Conservation (phyloP, 2,888 invertebrate genomes). For the Latrodectus hesperus region DNA sequence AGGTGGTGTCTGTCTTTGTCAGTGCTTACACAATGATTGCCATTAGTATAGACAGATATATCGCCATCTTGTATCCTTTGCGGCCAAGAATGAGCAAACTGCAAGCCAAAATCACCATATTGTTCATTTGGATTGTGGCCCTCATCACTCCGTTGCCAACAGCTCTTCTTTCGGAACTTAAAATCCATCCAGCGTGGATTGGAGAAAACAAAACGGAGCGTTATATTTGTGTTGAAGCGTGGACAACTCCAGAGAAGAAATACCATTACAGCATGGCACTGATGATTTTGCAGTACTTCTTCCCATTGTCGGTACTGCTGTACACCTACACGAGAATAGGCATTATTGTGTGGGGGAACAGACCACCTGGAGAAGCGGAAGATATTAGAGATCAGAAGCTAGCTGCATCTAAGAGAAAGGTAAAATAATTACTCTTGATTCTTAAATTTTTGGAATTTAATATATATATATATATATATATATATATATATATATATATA, state of each 20-base stretch:
- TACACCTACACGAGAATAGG: conserved; percentile 91
- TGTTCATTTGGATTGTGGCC: conserved; percentile 84
- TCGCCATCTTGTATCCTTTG: conserved; percentile 92
- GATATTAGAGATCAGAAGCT: conserved; percentile 86
- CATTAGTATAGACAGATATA: conserved; percentile 91
- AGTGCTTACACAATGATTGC: conserved; percentile 91
- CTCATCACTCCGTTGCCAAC: conserved; percentile 87
- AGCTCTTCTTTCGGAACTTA: conserved; percentile 81
- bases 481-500: no score
- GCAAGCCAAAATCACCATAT: conserved; percentile 82
- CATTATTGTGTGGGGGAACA: conserved; percentile 89
- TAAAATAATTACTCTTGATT: conserved; percentile 75
- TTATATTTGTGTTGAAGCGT: conserved; percentile 80
- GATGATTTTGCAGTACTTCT: conserved; percentile 87
- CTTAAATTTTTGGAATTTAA: no score
- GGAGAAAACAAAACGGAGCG: conserved; percentile 17
- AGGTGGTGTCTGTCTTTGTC: conserved; percentile 76
- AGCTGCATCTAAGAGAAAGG: conserved; percentile 91
- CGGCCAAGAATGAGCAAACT: conserved; percentile 86
- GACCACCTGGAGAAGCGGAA: conserved; percentile 91
- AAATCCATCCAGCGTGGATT: conserved; percentile 67
- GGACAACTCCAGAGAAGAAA: conserved; percentile 75
- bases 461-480: no score
- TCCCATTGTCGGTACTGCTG: conserved; percentile 87
- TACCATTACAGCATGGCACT: conserved; percentile 84